A percentile compares a stretch with the other conserved stretches of the same genome.
Conservation (phyloP, 2,888 invertebrate genomes). For the Kryphioiulus occultus region DNA sequence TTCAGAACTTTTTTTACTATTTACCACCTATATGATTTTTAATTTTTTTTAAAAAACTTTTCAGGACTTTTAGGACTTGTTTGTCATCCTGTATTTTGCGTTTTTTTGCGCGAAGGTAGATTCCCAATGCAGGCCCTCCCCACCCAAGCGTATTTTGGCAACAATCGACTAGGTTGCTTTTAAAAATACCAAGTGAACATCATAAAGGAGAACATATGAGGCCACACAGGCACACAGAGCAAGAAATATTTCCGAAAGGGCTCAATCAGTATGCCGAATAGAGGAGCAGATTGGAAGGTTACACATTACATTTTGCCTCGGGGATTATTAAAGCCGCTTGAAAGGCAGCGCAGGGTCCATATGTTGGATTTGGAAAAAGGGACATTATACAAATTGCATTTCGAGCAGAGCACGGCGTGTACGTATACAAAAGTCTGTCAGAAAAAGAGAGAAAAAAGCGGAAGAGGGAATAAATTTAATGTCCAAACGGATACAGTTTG, state of each 20-base stretch:
- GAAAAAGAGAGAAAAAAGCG: slow-evolving; percentile 34
- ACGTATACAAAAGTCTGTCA: slow-evolving; percentile 10
- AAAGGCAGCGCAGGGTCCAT: slow-evolving; percentile 24
- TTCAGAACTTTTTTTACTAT: too few species aligned
- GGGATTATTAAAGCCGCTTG: slow-evolving; percentile 38
- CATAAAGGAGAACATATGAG: neutral
- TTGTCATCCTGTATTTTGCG: too few species aligned
- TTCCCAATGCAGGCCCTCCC: too few species aligned
- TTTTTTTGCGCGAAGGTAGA: too few species aligned
- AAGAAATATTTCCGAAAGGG: neutral
- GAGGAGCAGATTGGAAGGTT: slow-evolving; percentile 10
- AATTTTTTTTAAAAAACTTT: too few species aligned
- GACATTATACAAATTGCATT: slow-evolving; percentile 39
- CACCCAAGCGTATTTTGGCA: neutral
- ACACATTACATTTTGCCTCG: slow-evolving; percentile 12
- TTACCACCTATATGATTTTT: too few species aligned
- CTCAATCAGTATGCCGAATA: neutral
- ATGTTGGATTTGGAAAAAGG: slow-evolving; percentile 36
- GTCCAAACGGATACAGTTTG: slow-evolving; percentile 3
- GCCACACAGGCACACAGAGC: neutral
- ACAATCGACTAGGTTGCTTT: neutral
- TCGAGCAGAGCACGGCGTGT: neutral
- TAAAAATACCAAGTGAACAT: neutral
- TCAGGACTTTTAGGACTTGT: too few species aligned
- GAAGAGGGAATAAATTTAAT: slow-evolving; percentile 37